Percentiles rank a stretch among this genome's conserved stretches.
Conservation (phyloP, 2,797 vertebrate species). For the Lates japonicus region DNA sequence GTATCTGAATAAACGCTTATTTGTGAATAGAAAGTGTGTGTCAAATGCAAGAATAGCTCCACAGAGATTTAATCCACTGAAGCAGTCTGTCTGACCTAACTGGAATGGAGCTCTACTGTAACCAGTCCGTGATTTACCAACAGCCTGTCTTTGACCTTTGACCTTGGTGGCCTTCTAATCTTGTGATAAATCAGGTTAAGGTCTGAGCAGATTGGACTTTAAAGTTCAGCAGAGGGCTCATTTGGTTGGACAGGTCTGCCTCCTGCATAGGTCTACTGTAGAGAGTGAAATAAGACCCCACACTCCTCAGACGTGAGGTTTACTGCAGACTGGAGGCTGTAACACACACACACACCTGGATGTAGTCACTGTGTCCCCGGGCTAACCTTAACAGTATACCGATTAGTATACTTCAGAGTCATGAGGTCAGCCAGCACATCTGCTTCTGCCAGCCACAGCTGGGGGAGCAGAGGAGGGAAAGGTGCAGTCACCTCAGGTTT, state of each 20-base stretch:
- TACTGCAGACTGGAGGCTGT: conserved; percentile 9
- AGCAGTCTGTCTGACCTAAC: neutral
- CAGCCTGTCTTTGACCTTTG: conserved; percentile 31
- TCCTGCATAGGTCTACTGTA: neutral
- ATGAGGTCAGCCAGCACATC: conserved; percentile 50
- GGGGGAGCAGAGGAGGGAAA: neutral
- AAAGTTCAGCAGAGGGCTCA: conserved; percentile 1
- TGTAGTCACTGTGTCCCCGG: conserved; percentile 34
- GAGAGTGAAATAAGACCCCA: conserved; percentile 13
- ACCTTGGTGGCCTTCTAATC: conserved; percentile 32
- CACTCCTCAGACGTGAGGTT: neutral
- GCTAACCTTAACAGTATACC: conserved; percentile 34
- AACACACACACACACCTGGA: conserved; percentile 48
- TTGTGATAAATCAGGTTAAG: conserved; percentile 15
- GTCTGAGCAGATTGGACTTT: conserved; percentile 16
- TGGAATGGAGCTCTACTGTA: conserved; percentile 12
- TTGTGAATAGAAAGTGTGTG: neutral
- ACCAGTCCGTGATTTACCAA: neutral
- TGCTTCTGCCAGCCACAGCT: conserved; percentile 38
- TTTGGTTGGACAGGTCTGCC: neutral
- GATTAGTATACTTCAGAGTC: conserved; percentile 27
- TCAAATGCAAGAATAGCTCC: neutral
- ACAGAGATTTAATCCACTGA: neutral
- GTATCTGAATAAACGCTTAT: neutral
- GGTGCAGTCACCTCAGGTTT: neutral